Base-by-base conservation (phyloP, 2,888 invertebrate genomes). In the Sabellastarte sp. region DNA sequence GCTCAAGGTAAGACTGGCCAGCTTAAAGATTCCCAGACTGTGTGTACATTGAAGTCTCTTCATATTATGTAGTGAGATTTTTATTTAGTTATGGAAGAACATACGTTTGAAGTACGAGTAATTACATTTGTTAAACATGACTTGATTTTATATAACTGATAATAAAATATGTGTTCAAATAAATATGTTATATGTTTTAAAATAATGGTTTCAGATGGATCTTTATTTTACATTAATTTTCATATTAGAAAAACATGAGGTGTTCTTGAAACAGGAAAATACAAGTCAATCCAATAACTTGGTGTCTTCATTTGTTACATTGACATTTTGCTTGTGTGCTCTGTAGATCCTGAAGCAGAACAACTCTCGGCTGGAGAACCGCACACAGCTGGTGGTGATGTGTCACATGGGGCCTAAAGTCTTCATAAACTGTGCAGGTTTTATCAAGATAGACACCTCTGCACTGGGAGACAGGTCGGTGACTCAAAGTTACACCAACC, bases 401-500 rank as follows among this genome's bases (percentile, higher is more conserved):
- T 97, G 95, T 81, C 94, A 95, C 78, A 93, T 99, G 92, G 98
- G 98, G 0, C 97, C 97, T 0, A 95, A 95, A 86, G 94, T 98
- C 0, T 98, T 99, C 80, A 95, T 99, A 73, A 99, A 99, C 83
- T 97, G 97, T 86, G 96, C 98, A 5, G 99, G 98, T 31, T 99
- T 99, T 82, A 95, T 99, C 63, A 96, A 94, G 86, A 98, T 99
- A 70, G 98, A 99, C 78, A 97, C 97, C 0, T 93, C 92, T 79
- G 93, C 95, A 68, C 86, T 96, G 56, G 95, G 95, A 1, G 95
- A 97, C 68, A 78, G 79, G 77, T 82, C 66, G n/a, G n/a, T n/a
- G n/a, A n/a, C n/a, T n/a, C n/a, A n/a, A n/a, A n/a, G n/a, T n/a
- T n/a, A n/a, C n/a, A n/a, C n/a, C n/a, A n/a, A n/a, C n/a, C n/a